A percentile compares a stretch with the other conserved stretches of the same genome.
Evolutionary conservation across 2,888 invertebrate genomes (phyloP).

Genomic region (Drosophila prolongata): DNA sequence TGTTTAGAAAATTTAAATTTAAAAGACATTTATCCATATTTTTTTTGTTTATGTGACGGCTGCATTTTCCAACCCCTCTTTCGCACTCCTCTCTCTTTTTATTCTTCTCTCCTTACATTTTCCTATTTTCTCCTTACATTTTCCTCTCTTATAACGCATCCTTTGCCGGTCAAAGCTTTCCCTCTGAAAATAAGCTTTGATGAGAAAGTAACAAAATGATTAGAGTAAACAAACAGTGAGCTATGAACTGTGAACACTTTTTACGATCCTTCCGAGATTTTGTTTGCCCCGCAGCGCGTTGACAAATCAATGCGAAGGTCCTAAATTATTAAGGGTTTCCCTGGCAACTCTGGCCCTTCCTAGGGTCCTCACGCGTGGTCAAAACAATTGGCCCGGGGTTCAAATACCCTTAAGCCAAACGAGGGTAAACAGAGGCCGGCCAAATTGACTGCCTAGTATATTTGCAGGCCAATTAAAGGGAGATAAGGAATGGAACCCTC

Average conservation of each 20-base stretch:
- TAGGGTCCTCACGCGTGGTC: conserved; percentile 24
- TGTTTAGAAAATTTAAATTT: no score
- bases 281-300: conserved; percentile 4
- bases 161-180: conserved; percentile 35
- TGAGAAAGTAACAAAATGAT: conserved; percentile 3
- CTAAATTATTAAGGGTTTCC: conserved; percentile 39
- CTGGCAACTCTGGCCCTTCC: conserved; percentile 12
- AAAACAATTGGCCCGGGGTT: conserved; percentile 44
- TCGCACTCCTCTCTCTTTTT: neutral
- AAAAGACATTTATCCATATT: no score
- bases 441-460: neutral
- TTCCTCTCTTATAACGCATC: conserved; percentile 6
- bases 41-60: neutral
- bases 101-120: neutral
- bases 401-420: conserved; percentile 21
- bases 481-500: neutral
- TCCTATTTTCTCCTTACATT: neutral
- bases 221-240: conserved; percentile 25
- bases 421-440: conserved; percentile 4
- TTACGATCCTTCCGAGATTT: conserved; percentile 16
- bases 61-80: conserved; percentile 26
- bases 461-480: conserved; percentile 9
- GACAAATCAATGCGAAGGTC: conserved; percentile 23
- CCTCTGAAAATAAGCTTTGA: conserved; percentile 6
- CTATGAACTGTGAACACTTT: neutral